These are phyloP conservation scores for Quiscalus mexicanus DNA, from an alignment of 2,113 vertebrate genomes.

Conservation along the genomic window DNA sequence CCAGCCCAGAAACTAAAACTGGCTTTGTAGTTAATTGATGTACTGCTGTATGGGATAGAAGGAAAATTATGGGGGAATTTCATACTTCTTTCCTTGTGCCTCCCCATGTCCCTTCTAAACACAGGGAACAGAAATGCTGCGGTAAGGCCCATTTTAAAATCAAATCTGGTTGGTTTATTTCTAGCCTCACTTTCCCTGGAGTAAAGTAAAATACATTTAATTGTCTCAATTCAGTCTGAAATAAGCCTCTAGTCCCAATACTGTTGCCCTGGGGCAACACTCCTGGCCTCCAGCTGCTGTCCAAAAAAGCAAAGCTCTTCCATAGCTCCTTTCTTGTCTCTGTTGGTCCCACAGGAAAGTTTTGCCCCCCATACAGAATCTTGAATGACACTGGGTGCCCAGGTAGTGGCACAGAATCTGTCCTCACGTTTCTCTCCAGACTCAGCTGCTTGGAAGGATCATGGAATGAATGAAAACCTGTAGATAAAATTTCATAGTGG, in stretches of 20 bases:
- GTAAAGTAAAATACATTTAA: neutral
- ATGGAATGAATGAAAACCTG: neutral
- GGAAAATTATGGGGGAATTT: neutral
- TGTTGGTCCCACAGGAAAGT: neutral
- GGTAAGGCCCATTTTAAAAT: neutral
- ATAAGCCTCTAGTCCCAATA: neutral
- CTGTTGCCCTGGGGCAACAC: neutral
- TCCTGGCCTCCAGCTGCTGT: neutral
- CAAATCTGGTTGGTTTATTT: neutral
- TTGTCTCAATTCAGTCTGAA: neutral
- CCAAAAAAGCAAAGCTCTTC: neutral
- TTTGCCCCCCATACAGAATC: neutral
- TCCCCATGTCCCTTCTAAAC: neutral
- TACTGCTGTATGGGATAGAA: neutral
- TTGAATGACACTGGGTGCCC: neutral
- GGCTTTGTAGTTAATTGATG: neutral
- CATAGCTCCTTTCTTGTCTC: neutral
- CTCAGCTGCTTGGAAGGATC: neutral
- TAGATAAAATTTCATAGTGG: constrained; percentile 25
- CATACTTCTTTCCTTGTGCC: neutral
- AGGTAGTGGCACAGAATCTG: neutral
- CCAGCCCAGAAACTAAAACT: neutral
- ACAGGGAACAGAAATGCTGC: neutral
- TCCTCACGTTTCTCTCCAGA: neutral
- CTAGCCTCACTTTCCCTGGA: neutral